Evolutionary conservation across 2,888 invertebrate genomes (phyloP).

Genomic region (Hemistola chrysoprasaria): DNA sequence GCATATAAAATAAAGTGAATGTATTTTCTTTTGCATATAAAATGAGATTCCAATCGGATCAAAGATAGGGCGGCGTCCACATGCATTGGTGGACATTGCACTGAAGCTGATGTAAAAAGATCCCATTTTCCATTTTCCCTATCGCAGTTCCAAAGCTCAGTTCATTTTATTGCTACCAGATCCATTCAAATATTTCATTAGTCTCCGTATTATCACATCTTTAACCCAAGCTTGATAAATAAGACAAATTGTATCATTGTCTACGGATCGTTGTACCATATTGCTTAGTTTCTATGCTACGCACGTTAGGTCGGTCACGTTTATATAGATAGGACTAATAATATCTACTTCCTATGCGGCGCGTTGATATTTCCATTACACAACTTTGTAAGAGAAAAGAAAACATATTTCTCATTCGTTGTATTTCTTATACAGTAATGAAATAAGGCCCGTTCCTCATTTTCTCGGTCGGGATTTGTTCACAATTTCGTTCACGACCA

Average conservation of each 20-base stretch:
- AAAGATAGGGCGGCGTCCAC: slow-evolving; percentile 21
- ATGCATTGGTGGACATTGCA: slow-evolving; percentile 22
- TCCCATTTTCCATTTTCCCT: slow-evolving; percentile 54
- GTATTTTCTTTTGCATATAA: slow-evolving; percentile 25
- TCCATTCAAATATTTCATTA: slow-evolving; percentile 26
- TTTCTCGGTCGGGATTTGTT: slow-evolving; percentile 54
- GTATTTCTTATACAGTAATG: slow-evolving; percentile 49
- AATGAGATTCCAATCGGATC: slow-evolving; percentile 36
- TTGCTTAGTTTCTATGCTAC: slow-evolving; percentile 20
- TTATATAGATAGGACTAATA: slow-evolving; percentile 22
- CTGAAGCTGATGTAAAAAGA: slow-evolving; percentile 41
- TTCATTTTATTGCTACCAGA: slow-evolving; percentile 44
- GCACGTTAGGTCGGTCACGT: slow-evolving; percentile 21
- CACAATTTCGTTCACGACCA: slow-evolving; percentile 56
- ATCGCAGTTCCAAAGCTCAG: slow-evolving; percentile 38
- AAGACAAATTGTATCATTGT: slow-evolving; percentile 18
- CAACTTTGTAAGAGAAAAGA: slow-evolving; percentile 34
- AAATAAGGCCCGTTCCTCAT: slow-evolving; percentile 53
- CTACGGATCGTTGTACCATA: slow-evolving; percentile 22
- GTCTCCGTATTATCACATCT: slow-evolving; percentile 15
- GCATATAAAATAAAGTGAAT: slow-evolving; percentile 22
- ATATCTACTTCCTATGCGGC: slow-evolving; percentile 22
- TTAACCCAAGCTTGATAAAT: slow-evolving; percentile 23
- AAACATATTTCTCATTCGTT: slow-evolving; percentile 48
- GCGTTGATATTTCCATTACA: slow-evolving; percentile 25